These are phyloP conservation scores for Caenorhabditis wallacei DNA, from an alignment of 2,888 invertebrate species.

Conservation along the genomic window DNA sequence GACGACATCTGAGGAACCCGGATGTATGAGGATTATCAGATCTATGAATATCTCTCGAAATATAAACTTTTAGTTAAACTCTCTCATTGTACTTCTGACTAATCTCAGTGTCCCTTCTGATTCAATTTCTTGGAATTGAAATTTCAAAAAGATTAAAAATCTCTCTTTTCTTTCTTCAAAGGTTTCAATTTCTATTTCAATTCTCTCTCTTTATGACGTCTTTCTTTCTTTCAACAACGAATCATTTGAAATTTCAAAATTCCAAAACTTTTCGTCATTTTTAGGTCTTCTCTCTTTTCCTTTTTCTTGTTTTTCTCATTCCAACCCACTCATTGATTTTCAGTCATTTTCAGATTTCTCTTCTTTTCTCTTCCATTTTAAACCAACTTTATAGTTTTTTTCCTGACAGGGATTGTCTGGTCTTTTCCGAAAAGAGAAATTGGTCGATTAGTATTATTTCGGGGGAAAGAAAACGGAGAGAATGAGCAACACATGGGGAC, in stretches of 20 bases:
- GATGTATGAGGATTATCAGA: too few relatives aligned
- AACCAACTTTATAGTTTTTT: slow-evolving; percentile 22
- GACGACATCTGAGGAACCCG: too few relatives aligned
- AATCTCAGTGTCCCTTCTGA: too few relatives aligned
- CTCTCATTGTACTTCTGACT: too few relatives aligned
- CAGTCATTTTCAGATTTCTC: slow-evolving; percentile 26
- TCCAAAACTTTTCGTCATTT: slow-evolving; percentile 14
- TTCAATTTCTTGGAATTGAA: neutral
- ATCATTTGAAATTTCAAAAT: slow-evolving; percentile 21
- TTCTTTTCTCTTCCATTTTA: slow-evolving; percentile 2
- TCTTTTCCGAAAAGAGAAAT: neutral
- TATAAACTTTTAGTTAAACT: too few relatives aligned
- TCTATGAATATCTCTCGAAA: too few relatives aligned
- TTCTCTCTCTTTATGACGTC: too few relatives aligned
- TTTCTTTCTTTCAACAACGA: too few relatives aligned
- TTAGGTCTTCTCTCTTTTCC: slow-evolving; percentile 8
- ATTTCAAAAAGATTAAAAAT: neutral
- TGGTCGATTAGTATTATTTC: neutral
- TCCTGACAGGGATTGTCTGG: neutral
- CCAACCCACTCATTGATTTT: slow-evolving; percentile 13
- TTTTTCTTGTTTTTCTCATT: slow-evolving; percentile 5
- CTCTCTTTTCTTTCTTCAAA: too few relatives aligned
- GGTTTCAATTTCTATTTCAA: too few relatives aligned
- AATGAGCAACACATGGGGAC: slow-evolving; percentile 37
- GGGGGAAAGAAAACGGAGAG: neutral